Percentiles rank a stretch among this genome's conserved stretches.
Evolutionary conservation across 2,888 invertebrate genomes (phyloP).

Genomic region (Drosophila mimetica): DNA sequence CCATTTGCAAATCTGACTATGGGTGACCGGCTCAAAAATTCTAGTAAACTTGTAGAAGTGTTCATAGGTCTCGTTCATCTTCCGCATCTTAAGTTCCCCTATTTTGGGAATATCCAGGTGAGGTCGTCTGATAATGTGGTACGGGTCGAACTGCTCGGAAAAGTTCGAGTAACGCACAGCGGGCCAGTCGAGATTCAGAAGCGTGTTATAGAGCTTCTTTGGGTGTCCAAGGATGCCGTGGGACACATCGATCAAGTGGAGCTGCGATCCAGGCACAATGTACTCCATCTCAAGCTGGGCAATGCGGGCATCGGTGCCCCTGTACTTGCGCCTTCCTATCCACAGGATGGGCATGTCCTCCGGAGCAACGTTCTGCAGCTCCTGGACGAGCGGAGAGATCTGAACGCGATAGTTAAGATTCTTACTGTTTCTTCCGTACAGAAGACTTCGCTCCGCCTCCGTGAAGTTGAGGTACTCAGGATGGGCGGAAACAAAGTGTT

Average conservation of each 20-base stretch:
- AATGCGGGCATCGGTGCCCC: slow-evolving; percentile 80
- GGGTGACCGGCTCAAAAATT: slow-evolving; percentile 50
- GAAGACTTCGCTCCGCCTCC: slow-evolving; percentile 69
- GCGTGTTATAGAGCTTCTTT: slow-evolving; percentile 79
- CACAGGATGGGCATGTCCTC: slow-evolving; percentile 81
- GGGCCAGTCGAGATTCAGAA: slow-evolving; percentile 75
- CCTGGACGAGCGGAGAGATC: slow-evolving; percentile 82
- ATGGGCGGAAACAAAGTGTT: slow-evolving; percentile 75
- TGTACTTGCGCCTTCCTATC: slow-evolving; percentile 83
- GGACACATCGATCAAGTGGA: slow-evolving; percentile 76
- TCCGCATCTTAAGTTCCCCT: slow-evolving; percentile 54
- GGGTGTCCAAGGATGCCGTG: slow-evolving; percentile 83
- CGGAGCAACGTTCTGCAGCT: slow-evolving; percentile 62
- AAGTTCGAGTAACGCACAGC: slow-evolving; percentile 71
- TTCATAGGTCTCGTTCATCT: slow-evolving; percentile 54
- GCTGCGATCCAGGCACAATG: slow-evolving; percentile 79
- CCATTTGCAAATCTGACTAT: slow-evolving; percentile 68
- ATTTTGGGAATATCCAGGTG: slow-evolving; percentile 67
- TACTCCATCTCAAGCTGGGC: slow-evolving; percentile 81
- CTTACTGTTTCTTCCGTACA: slow-evolving; percentile 77
- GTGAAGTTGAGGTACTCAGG: slow-evolving; percentile 66
- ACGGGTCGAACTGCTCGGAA: slow-evolving; percentile 78
- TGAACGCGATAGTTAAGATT: slow-evolving; percentile 81
- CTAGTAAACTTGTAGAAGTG: slow-evolving; percentile 67
- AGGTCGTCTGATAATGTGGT: slow-evolving; percentile 75